phyloP scores from a whole-genome alignment of 1,140 invertebrate genomes.

The Drosophila tropicalis region DNA sequence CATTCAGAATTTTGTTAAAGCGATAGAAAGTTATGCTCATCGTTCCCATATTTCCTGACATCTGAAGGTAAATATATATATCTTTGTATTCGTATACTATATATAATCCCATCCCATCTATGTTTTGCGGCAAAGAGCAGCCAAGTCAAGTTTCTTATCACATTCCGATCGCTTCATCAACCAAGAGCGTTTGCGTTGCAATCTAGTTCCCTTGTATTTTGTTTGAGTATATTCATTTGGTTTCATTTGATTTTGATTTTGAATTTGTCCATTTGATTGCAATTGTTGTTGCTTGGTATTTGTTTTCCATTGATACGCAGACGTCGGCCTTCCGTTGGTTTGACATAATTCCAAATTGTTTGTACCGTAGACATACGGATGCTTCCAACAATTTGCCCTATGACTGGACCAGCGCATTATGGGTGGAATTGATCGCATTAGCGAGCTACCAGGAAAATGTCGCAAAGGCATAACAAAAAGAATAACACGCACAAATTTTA shows the following conservation, averaged over 20 bases:
- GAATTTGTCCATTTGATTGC: neutral
- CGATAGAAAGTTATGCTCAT: too few species aligned
- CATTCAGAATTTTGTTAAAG: too few species aligned
- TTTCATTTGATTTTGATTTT: neutral
- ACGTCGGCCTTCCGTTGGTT: neutral
- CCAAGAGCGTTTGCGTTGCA: conserved; percentile 38
- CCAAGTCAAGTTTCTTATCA: neutral
- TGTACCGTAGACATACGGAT: neutral
- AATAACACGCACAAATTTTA: neutral
- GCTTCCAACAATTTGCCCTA: neutral
- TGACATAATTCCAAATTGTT: neutral
- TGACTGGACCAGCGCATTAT: neutral
- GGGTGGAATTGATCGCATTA: neutral
- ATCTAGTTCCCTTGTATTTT: neutral
- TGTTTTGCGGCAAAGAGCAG: neutral
- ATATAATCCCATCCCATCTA: neutral
- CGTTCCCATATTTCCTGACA: too few species aligned
- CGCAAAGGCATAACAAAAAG: neutral
- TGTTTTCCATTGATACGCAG: neutral
- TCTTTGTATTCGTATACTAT: too few species aligned
- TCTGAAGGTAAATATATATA: too few species aligned
- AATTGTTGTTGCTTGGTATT: neutral
- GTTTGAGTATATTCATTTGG: too few species aligned
- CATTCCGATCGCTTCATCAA: conserved; percentile 6
- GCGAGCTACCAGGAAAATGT: neutral